A percentile compares a stretch with the other conserved stretches of the same genome.
phyloP scores from a whole-genome alignment of 2,797 vertebrate genomes.

The Eleutherodactylus coqui region DNA sequence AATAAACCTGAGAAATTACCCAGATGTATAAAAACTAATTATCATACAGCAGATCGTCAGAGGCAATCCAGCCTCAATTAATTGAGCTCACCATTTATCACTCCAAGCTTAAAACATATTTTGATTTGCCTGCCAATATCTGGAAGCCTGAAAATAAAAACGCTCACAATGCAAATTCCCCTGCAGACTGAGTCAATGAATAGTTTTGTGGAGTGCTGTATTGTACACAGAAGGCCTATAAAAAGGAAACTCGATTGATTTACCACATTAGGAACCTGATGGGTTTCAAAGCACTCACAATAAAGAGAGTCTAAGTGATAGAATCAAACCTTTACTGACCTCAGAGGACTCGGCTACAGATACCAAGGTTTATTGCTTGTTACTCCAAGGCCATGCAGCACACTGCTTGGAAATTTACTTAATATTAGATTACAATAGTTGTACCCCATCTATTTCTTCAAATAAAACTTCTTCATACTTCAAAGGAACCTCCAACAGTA shows the following conservation, averaged over 20 bases:
- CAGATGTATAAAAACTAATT: constrained; percentile 62
- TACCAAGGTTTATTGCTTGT: constrained; percentile 57
- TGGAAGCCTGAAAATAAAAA: constrained; percentile 62
- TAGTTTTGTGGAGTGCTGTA: constrained; percentile 64
- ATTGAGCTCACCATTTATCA: constrained; percentile 62
- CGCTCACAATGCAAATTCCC: constrained; percentile 63
- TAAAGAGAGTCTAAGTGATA: constrained; percentile 64
- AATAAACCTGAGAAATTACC: constrained; percentile 60
- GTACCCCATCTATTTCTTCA: constrained; percentile 44
- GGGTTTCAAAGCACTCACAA: constrained; percentile 64
- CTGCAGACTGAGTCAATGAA: constrained; percentile 62
- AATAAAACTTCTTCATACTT: constrained; percentile 37
- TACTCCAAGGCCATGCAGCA: constrained; percentile 44
- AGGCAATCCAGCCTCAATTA: constrained; percentile 61
- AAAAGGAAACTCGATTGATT: constrained; percentile 64
- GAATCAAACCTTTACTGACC: constrained; percentile 65
- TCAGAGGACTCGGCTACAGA: constrained; percentile 59
- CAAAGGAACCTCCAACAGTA: constrained; percentile 10
- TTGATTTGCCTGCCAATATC: constrained; percentile 64
- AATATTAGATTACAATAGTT: constrained; percentile 50
- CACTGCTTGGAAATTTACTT: constrained; percentile 39
- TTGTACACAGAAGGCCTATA: constrained; percentile 64
- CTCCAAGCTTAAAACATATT: constrained; percentile 63
- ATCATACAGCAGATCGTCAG: constrained; percentile 58
- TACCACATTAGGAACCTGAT: constrained; percentile 64